These are phyloP conservation scores for Macrosiphum euphorbiae DNA, from an alignment of 2,888 invertebrate genomes.

Conservation along the genomic window DNA sequence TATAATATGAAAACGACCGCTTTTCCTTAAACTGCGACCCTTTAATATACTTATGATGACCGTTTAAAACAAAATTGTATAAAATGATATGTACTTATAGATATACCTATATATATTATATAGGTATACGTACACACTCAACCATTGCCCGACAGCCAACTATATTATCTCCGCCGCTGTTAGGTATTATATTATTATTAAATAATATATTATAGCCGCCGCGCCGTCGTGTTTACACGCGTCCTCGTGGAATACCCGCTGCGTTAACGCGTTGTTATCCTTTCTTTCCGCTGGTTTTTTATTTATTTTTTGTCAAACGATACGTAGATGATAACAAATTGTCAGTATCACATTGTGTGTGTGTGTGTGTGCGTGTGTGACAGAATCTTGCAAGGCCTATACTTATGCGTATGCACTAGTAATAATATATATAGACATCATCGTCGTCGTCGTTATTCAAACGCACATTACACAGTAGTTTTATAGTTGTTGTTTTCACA, in stretches of 20 bases:
- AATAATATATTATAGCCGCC: background rate
- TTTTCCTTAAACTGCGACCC: background rate
- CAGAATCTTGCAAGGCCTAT: background rate
- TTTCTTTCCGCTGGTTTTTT: background rate
- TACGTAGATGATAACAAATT: constrained; percentile 22
- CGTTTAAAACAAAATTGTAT: constrained; percentile 33
- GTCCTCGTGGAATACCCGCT: constrained; percentile 47
- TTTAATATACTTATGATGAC: constrained; percentile 42
- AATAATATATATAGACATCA: constrained; percentile 30
- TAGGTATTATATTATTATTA: constrained; percentile 16
- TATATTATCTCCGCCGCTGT: background rate
- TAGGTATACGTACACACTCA: background rate
- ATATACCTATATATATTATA: background rate
- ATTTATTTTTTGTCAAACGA: constrained; percentile 39
- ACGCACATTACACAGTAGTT: background rate
- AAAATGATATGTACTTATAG: background rate
- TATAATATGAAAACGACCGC: background rate
- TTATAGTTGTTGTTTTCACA: constrained; percentile 26
- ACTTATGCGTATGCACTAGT: background rate
- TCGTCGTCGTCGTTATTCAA: background rate
- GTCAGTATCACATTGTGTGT: constrained; percentile 11
- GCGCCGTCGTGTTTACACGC: constrained; percentile 42
- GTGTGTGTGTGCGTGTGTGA: background rate
- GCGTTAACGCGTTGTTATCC: constrained; percentile 40
- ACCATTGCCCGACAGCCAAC: background rate